Conservation (phyloP, 1,140 invertebrate species). For the Lerema accius region DNA sequence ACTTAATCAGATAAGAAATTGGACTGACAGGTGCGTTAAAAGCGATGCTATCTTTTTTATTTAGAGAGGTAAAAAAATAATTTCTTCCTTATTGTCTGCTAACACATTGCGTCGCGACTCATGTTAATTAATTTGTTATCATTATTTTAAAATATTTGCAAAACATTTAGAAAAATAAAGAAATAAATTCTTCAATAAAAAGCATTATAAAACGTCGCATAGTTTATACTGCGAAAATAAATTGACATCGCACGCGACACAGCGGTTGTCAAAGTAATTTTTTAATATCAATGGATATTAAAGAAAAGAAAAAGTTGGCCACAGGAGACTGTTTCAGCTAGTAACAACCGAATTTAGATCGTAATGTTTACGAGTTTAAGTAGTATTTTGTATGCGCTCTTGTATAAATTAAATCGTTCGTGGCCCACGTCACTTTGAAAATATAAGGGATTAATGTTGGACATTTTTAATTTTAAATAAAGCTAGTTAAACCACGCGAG, state of each 20-base stretch:
- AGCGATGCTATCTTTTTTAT: too few relatives aligned
- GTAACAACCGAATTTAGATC: conserved; percentile 4
- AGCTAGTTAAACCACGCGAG: conserved; percentile 2
- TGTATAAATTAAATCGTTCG: conserved; percentile 12
- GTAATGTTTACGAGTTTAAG: conserved; percentile 24
- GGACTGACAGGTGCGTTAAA: too few relatives aligned
- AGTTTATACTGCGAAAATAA: neutral
- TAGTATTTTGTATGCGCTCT: conserved; percentile 16
- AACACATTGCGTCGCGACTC: too few relatives aligned
- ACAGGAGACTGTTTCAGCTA: neutral
- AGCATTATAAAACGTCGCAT: neutral
- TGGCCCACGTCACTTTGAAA: conserved; percentile 7
- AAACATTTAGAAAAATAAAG: too few relatives aligned
- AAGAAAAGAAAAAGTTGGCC: neutral
- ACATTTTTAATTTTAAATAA: conserved; percentile 6
- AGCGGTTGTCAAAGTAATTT: neutral
- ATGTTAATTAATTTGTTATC: too few relatives aligned
- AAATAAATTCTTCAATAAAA: neutral
- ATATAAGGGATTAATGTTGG: conserved; percentile 13
- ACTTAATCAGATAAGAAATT: too few relatives aligned
- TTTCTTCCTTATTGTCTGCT: too few relatives aligned
- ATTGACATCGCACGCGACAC: neutral
- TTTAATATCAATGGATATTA: neutral
- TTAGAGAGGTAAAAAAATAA: too few relatives aligned
- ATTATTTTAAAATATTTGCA: too few relatives aligned